Base-by-base conservation (phyloP, 2,888 invertebrate genomes). In the Abscondita cerata region DNA sequence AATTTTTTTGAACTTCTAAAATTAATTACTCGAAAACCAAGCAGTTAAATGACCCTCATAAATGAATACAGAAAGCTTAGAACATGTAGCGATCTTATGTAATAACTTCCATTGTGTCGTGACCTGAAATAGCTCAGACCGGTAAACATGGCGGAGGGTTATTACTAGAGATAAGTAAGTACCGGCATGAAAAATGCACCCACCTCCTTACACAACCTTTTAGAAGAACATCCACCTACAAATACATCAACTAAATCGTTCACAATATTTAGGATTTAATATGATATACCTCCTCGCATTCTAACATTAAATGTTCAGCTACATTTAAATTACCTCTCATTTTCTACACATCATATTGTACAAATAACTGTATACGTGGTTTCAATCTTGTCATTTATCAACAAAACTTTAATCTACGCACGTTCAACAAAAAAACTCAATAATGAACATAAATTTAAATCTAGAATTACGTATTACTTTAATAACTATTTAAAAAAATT, bases 81-180 rank as follows among this genome's bases (percentile, higher is more conserved):
- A 72, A 71, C 71, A 71, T 73, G 70, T 67, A 67, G 63, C 69
- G 68, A 67, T 70, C 68, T 65, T 70, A 65, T 68, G 65, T 64
- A 71, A 70, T 72, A 72, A 71, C 69, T 73, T 74, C 68, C 72
- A 74, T 73, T 72, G 73, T 74, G 74, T 73, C 75, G 70, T 68
- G 73, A 73, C 73, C 74, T 66, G 70, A 70, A 73, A 74, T 75
- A 72, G 72, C 71, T 74, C 73, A 74, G 66, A 60, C 64, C 68
- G 57, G 64, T 67, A 66, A 69, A 66, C 65, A 66, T 64, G 68
- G 64, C 59, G 67, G 66, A 57, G 59, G 66, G 67, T 69, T 70
- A 70, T 70, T 71, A 70, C 69, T 64, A 62, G 48, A 70, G 72
- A 72, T 72, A 72, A 71, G 25, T 25, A 25, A 25, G 70, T 71